Evolutionary conservation across 2,888 invertebrate species (phyloP), one percentile per base, ranked within the genome.

Genomic region (Agrotis segetum): DNA sequence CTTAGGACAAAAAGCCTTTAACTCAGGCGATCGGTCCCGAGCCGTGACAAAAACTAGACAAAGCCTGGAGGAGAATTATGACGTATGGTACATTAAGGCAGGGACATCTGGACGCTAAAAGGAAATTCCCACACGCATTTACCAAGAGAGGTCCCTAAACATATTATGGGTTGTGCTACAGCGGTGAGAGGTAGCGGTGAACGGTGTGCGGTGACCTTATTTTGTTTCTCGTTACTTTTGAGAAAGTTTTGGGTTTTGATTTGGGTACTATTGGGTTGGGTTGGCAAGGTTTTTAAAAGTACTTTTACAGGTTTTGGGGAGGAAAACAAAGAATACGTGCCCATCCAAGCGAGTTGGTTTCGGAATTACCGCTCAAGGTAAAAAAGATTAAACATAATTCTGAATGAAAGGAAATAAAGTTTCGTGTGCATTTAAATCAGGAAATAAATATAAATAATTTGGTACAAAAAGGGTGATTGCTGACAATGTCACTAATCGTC

Each of bases 101-200:
- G 74, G 77, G 81, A 80, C 90, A 89, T 79, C 86, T 89, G 88
- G 84, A 79, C 82, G 82, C 68, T 83, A 83, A 87, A 86, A 89
- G 87, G 87, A 88, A 88, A 89, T 89, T 90, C 90, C 88, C 90
- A 88, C 88, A 89, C 87, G 89, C 88, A 88, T 89, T 89, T 89
- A 85, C 88, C 82, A 71, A 81, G 80, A 86, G 83, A 82, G 83
- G 78, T 84, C 85, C 82, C 85, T 85, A 86, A 89, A 86, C 88
- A 88, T 79, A 85, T 87, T 88, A 83, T 65, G 64, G 74, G 46
- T 67, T 67, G 52, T 76, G 75, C 59, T 70, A 9, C 9, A 13
- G n/a, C 59, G 21, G 19, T 14, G 7, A 64, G 74, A 19, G 75
- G 58, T 24, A 79, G 84, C 84, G 84, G 16, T 14, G 17, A 61